A percentile compares a stretch with the other conserved stretches of the same genome.
Conservation (phyloP, 2,797 vertebrate species). For the Hafferia zeledoni region DNA sequence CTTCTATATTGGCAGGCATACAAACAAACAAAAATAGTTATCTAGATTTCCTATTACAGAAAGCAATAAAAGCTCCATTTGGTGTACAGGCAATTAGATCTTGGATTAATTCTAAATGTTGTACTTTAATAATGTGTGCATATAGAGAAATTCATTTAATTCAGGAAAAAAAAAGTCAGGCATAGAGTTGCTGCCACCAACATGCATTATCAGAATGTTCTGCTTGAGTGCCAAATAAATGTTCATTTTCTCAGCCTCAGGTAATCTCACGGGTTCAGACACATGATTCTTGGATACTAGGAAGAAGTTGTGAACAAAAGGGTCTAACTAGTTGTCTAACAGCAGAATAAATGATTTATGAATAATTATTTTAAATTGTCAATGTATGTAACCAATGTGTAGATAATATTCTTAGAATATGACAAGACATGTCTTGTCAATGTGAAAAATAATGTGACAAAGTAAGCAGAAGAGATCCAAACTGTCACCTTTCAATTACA, state of each 20-base stretch:
- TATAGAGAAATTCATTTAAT: neutral
- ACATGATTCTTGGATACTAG: neutral
- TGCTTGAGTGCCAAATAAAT: neutral
- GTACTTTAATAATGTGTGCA: constrained; percentile 16
- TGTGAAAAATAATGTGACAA: constrained; percentile 30
- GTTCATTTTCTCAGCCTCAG: neutral
- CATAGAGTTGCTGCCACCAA: neutral
- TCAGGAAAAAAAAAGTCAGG: neutral
- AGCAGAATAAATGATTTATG: neutral
- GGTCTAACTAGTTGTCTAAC: neutral
- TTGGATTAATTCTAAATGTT: constrained; percentile 23
- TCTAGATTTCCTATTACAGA: constrained; percentile 18
- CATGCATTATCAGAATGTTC: neutral
- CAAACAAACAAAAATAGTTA: constrained; percentile 6
- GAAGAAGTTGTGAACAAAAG: neutral
- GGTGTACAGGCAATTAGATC: neutral
- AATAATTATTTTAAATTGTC: neutral
- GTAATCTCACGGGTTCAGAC: neutral
- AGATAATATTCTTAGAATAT: neutral
- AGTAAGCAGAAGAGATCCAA: neutral
- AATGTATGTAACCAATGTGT: neutral
- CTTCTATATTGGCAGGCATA: neutral
- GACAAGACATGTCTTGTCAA: neutral
- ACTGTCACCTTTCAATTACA: neutral
- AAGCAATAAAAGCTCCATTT: constrained; percentile 43